Base-by-base conservation (phyloP, 2,113 vertebrate species). In the Dasyprocta punctata region DNA sequence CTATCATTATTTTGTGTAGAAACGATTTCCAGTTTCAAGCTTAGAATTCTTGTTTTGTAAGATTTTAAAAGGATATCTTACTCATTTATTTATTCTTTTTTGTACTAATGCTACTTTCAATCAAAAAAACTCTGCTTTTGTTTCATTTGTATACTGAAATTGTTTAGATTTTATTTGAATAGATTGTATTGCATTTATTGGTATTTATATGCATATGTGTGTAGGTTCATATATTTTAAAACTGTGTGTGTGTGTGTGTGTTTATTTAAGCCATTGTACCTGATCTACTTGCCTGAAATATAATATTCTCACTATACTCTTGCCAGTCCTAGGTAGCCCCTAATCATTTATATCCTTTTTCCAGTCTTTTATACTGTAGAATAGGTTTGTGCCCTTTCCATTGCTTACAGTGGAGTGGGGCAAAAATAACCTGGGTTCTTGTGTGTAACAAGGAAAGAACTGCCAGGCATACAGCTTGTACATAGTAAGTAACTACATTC, bases 111-210 rank as follows among this genome's bases (percentile, higher is more conserved):
- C 26, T 84, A 41, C 63, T 44, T 94, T 90, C 63, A 81, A 17
- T 94, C n/a, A n/a, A 90, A 75, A 95, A 81, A 86, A 9, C 65
- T 71, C n/a, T 87, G n/a, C 12, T 86, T 82, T 93, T 82, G 41
- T 71, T 63, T 96, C 44, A 85, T 89, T 91, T 91, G 1, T 92
- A 44, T 83, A 36, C 20, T 41, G 36, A 84, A 89, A 94, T 73
- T 90, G 5, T 94, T 54, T 86, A 67, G 67, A 84, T 90, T 96
- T 90, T 47, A 81, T 86, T 96, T 65, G 38, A 89, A 83, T 89
- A 89, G 52, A 77, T 82, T 89, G 36, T 88, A 13, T 63, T 94
- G 44, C 41, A 92, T 56, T 52, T 87, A 63, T 92, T 44, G 14
- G 16, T 33, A 73, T 36, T 65, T 44, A 5, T 38, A 61, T n/a